phyloP scores from a whole-genome alignment of 2,113 vertebrate species.

The Apodemus speciosus region DNA sequence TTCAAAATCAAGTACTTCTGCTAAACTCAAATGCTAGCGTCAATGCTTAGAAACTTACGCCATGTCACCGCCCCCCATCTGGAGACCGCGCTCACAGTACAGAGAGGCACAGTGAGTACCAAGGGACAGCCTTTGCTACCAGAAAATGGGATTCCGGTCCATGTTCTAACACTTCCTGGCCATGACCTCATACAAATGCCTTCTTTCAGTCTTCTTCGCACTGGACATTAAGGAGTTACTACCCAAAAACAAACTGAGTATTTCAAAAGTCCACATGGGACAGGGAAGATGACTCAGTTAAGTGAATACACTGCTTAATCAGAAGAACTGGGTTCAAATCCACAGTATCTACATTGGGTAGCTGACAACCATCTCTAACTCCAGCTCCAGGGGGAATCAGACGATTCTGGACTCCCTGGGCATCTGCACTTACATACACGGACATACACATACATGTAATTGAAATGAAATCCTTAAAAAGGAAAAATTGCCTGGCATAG shows the following conservation, averaged over 20 bases:
- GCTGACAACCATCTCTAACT: not conserved
- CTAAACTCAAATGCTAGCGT: constrained; percentile 21
- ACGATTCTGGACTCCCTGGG: not conserved
- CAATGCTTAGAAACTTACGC: constrained; percentile 9
- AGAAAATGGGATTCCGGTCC: not conserved
- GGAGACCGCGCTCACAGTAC: not conserved
- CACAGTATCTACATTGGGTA: not conserved
- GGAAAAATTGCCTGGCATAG: constrained; percentile 1
- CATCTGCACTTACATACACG: not conserved
- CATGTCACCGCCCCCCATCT: not conserved
- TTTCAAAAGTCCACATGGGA: not conserved
- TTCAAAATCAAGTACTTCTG: not conserved
- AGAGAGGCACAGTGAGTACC: not conserved
- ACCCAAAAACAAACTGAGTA: not conserved
- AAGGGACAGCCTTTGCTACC: not conserved
- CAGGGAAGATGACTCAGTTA: not conserved
- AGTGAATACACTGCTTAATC: not conserved
- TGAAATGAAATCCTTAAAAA: not conserved
- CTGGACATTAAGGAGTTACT: not conserved
- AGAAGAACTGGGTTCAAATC: not conserved
- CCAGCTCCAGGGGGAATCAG: not conserved
- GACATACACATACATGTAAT: too few relatives aligned
- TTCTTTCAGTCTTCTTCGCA: not conserved
- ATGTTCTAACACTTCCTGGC: not conserved
- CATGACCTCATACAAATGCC: constrained; percentile 20